These are phyloP conservation scores for Berghia stephanieae DNA, from an alignment of 1,140 invertebrate genomes.

Conservation along the genomic window DNA sequence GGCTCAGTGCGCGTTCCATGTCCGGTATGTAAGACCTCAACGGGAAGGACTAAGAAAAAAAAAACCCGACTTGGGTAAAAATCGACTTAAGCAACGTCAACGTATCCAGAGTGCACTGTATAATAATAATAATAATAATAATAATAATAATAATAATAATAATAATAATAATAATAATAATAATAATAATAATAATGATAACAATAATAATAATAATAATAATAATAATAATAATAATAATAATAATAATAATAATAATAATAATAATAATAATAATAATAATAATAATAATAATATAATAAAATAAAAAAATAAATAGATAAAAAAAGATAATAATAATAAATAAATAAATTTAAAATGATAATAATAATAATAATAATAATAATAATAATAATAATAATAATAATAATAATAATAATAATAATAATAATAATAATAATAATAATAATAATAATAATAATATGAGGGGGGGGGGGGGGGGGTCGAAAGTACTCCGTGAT, in stretches of 20 bases:
- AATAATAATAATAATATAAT: slow-evolving; percentile 11
- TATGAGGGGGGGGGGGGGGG: not conserved
- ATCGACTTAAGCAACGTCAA: too few species aligned
- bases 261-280: slow-evolving; percentile 14
- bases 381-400: not conserved
- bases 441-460: not conserved
- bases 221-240: slow-evolving; percentile 26
- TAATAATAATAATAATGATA: slow-evolving; percentile 17
- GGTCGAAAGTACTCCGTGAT: not conserved
- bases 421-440: not conserved
- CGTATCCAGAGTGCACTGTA: too few species aligned
- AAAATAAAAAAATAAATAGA: not conserved
- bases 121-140: too few species aligned
- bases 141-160: slow-evolving; percentile 16
- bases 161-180: slow-evolving; percentile 13
- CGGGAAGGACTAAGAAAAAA: too few species aligned
- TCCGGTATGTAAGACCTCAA: too few species aligned
- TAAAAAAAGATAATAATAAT: not conserved
- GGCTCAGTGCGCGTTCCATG: too few species aligned
- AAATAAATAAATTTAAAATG: too few species aligned
- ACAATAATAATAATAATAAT: slow-evolving; percentile 23
- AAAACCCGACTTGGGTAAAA: too few species aligned
- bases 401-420: not conserved
- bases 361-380: not conserved
- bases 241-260: slow-evolving; percentile 24